Base-by-base conservation (phyloP, 2,888 invertebrate genomes). In the Hedya salicella region DNA sequence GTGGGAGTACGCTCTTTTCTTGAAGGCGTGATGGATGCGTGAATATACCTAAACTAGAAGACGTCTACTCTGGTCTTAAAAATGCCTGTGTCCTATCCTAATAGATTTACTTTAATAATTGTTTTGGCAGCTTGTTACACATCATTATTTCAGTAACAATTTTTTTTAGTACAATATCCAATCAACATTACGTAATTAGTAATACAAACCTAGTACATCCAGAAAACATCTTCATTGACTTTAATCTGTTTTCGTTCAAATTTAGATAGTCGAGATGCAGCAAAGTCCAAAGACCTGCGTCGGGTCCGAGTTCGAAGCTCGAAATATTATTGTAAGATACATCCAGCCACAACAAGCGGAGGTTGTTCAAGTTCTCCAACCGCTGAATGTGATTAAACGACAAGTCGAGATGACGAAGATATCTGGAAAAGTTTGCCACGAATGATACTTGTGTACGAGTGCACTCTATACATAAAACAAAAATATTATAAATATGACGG, bases 311-410 rank as follows among this genome's bases (percentile, higher is more conserved):
- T 73, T 93, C 91, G 65, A 87, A 93, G 60, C 79, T 85, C 3
- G 89, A 88, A 73, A 94, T 92, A 69, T 91, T 90, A 73, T 94
- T 94, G 73, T 92, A 91, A 21, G 93, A 93, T n/a, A 94, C 73
- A 73, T 94, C 92, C 36, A 94, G 75, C 88, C 93, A 93, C 42
- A 91, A 73, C 14, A 95, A 80, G 39, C 87, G 87, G 50, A 94
- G 79, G 70, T 93, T 74, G 71, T 92, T 93, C 66, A 95, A 81
- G 76, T 94, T 94, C 77, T 94, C 93, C 1, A 95, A 78, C 13
- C 83, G 81, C 71, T 90, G 87, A 60, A 95, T 94, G 67, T 93
- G 85, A 76, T 95, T 95, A 71, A 93, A 91, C 0, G 94, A 94
- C 36, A 95, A 78, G 74, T 95, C 93, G 52, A 95, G 82, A 16